Evolutionary conservation across 2,797 vertebrate genomes (phyloP), one percentile per base, ranked within the genome.

Genomic region (Thripadectes ignobilis): DNA sequence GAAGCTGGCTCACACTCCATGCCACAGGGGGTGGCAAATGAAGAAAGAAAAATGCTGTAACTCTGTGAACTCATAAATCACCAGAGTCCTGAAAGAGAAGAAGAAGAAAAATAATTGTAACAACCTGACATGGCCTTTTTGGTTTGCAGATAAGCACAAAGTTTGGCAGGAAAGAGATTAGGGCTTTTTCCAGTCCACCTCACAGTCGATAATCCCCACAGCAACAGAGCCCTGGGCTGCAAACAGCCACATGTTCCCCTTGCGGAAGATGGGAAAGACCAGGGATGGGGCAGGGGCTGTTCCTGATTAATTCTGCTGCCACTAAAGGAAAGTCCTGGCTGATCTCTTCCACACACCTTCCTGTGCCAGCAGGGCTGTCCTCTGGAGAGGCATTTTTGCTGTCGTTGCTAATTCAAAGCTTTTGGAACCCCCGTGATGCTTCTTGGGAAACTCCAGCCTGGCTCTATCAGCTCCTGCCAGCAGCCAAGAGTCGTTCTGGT

Each of bases 81-180:
- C 66, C 69, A 24, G 88, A 93, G 76, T 48, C 86, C 58, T 92
- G 54, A 66, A 76, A 89, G 34, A 92, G 13, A 23, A 38, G 5
- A 1, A 1, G 43, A 22, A 46, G 45, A 6, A 59, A 19, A 26
- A 43, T 46, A 59, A 23, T 45, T 21, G 34, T n/a, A 85, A 61
- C 45, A 68, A 30, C 63, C 57, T 54, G 90, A 76, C 48, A 32
- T 45, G 54, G 85, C 87, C 76, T 83, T 97, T 92, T 96, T 82
- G 87, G 87, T 93, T 91, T 95, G 66, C 55, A 96, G 96, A 97
- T 97, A 97, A 97, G 94, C 91, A 92, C 49, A 23, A 39, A 88
- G 73, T 97, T 97, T 96, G 96, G 66, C 97, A 97, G 97, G 97
- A 97, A 97, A 86, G 91, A 97, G 96, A 97, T 95, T 96, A 95